Evolutionary conservation across 2,888 invertebrate species (phyloP), one percentile per base, ranked within the genome.

Genomic region (Tetramorium bicarinatum): DNA sequence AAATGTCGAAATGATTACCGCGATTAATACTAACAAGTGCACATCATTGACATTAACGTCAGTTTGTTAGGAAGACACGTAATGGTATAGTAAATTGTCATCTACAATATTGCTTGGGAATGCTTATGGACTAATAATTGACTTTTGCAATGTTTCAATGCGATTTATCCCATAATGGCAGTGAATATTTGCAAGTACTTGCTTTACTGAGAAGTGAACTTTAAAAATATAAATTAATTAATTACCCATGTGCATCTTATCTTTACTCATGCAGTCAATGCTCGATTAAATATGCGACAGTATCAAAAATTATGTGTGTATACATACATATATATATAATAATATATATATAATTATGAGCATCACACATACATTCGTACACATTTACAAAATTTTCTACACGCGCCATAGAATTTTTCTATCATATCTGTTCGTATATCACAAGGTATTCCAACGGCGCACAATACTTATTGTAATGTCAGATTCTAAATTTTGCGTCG

Each of bases 301-400:
- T 59, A 38, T 59, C 25, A 34, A 71, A 79, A 44, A 56, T 29
- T 79, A 9, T 47, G 11, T 44, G 18, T 38, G 4, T 34, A 29
- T 29, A 34, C 0, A 34, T 3, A 34, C 2, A 29, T 29, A 29
- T 29, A 29, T 25, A 25, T 25, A 25, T 1, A 25, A 25, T 29
- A 29, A 29, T 29, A 34, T 34, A 34, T 34, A 34, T 34, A 44
- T 34, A 54, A 44, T 38, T 34, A 54, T 25, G 34, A 59, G 21
- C 47, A 21, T 59, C n/a, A 34, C 72, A 29, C 59, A 29, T 44
- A 34, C 56, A 71, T 79, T 72, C 21, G 34, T 47, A 34, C 52
- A 64, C 47, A 71, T 79, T 38, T 21, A 59, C 56, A 44, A 79
- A 79, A 79, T 80, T 80, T 59, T 59, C 25, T 71, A 79, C 18